Conservation (phyloP, 2,888 invertebrate species). For the Cephus nigrinus region DNA sequence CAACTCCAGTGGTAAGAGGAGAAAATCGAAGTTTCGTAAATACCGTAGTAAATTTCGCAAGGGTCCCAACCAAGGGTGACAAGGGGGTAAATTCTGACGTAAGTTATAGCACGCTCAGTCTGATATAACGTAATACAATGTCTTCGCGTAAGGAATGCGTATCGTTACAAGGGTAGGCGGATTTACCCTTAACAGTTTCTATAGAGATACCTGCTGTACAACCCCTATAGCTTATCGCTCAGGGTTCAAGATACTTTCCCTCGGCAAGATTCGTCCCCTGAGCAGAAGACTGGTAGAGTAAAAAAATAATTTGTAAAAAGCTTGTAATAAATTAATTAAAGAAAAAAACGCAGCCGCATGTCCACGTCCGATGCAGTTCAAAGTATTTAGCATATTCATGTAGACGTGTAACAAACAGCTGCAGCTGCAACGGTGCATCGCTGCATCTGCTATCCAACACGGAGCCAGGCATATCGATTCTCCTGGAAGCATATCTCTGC, state of each 20-base stretch:
- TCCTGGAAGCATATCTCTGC: background rate
- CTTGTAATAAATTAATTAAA: background rate
- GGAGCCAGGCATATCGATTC: background rate
- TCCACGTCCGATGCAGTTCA: background rate
- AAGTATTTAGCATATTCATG: background rate
- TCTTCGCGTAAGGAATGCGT: background rate
- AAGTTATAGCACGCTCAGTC: background rate
- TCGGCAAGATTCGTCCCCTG: background rate
- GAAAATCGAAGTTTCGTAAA: background rate
- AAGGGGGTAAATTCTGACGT: background rate
- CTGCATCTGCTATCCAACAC: background rate
- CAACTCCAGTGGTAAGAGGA: background rate
- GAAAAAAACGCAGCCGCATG: background rate
- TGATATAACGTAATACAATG: background rate
- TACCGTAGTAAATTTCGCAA: background rate
- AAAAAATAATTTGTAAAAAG: background rate
- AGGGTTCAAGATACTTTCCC: background rate
- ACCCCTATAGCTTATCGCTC: background rate
- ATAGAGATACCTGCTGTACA: background rate
- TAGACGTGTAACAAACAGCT: background rate
- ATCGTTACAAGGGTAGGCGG: background rate
- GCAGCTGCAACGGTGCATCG: background rate
- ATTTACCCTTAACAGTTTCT: background rate
- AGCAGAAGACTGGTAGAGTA: too few species aligned
- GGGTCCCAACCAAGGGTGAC: background rate